phyloP scores from a whole-genome alignment of 1,140 invertebrate genomes.

The Nebria ingens region DNA sequence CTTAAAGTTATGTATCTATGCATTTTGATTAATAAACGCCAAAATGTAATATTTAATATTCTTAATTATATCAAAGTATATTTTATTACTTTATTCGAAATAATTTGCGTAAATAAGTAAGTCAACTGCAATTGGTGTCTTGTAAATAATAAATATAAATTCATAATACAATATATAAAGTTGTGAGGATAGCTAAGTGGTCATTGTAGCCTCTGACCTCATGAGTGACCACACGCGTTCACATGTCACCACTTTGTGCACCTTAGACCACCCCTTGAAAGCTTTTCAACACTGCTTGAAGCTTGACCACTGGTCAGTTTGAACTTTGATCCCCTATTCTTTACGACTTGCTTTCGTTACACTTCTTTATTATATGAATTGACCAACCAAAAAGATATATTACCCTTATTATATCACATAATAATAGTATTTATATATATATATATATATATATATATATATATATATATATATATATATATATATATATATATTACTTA shows the following conservation, averaged over 20 bases:
- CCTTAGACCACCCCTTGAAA: neutral
- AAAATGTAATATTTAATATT: too few relatives aligned
- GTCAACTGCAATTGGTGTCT: too few relatives aligned
- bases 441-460: too few relatives aligned
- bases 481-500: constrained; percentile 1
- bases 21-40: too few relatives aligned
- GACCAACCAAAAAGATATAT: too few relatives aligned
- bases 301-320: neutral
- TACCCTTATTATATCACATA: too few relatives aligned
- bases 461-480: constrained; percentile 1
- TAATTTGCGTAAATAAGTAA: too few relatives aligned
- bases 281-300: neutral
- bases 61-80: too few relatives aligned
- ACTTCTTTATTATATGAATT: neutral
- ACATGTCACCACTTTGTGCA: neutral
- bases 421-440: too few relatives aligned
- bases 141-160: neutral
- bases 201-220: neutral
- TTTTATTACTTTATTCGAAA: too few relatives aligned
- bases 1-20: too few relatives aligned
- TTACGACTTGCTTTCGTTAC: too few relatives aligned
- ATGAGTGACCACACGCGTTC: neutral
- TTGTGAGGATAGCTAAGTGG: neutral
- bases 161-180: neutral
- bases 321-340: neutral